phyloP scores from a whole-genome alignment of 2,113 vertebrate species.

The Campylorhamphus procurvoides region DNA sequence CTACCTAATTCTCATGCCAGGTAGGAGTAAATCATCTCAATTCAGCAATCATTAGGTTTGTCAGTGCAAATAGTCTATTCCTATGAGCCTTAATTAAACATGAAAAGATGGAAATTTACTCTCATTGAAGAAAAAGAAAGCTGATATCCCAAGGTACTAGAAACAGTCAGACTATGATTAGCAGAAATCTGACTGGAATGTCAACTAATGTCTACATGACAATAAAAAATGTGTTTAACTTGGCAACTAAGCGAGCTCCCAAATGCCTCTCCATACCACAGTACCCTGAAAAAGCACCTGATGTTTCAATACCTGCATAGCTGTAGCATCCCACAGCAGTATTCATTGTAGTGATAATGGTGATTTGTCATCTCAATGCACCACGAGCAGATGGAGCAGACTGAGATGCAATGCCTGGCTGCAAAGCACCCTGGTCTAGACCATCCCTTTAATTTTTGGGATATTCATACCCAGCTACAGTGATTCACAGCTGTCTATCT shows the following conservation, averaged over 20 bases:
- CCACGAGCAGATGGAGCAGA: neutral
- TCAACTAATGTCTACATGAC: neutral
- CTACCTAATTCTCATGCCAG: conserved; percentile 5
- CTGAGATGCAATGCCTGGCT: neutral
- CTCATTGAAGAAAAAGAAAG: conserved; percentile 32
- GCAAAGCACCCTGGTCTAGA: fast-evolving
- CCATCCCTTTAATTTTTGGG: neutral
- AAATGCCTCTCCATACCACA: neutral
- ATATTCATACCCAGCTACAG: neutral
- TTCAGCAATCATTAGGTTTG: conserved; percentile 36
- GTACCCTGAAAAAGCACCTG: neutral
- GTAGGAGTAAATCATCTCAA: neutral
- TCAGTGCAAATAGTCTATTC: conserved; percentile 46
- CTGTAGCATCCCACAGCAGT: neutral
- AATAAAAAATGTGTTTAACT: neutral
- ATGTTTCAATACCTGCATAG: neutral
- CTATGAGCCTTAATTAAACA: conserved; percentile 47
- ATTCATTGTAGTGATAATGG: fast-evolving
- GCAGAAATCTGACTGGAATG: conserved; percentile 41
- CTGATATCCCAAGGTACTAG: conserved; percentile 30
- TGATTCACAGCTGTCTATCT: neutral
- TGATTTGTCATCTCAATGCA: neutral
- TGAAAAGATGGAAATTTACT: conserved; percentile 41
- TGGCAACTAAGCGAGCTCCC: neutral
- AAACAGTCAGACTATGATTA: neutral